Conservation (phyloP, 2,113 vertebrate species). For the Electrona antarctica region DNA sequence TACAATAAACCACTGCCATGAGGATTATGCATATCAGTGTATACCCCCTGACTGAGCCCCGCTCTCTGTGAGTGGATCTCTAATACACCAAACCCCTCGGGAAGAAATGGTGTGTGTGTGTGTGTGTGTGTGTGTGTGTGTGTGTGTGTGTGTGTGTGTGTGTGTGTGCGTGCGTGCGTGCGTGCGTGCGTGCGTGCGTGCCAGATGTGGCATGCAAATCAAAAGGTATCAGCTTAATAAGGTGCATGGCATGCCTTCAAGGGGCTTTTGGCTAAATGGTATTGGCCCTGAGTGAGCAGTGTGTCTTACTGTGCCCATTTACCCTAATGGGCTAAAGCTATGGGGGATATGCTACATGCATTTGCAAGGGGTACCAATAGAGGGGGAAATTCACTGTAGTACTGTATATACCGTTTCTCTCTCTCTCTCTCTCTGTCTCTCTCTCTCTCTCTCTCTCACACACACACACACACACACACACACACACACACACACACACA, state of each 20-base stretch:
- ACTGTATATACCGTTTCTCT: not conserved
- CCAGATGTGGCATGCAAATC: conserved; percentile 26
- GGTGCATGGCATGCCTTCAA: not conserved
- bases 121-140: conserved; percentile 28
- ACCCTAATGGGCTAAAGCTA: conserved; percentile 51
- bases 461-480: too few species aligned
- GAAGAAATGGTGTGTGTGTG: not conserved
- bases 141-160: too few species aligned
- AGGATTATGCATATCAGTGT: conserved; percentile 58
- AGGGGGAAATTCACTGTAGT: not conserved
- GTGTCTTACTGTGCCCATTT: conserved; percentile 44
- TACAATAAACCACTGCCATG: conserved; percentile 29
- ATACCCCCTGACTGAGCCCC: conserved; percentile 26
- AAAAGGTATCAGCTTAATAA: conserved; percentile 46
- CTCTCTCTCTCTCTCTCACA: not conserved
- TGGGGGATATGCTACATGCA: conserved; percentile 22
- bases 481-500: too few species aligned
- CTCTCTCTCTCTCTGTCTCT: too few species aligned
- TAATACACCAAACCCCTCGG: conserved; percentile 44
- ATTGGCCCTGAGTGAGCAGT: conserved; percentile 36
- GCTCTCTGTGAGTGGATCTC: conserved; percentile 1
- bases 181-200: conserved; percentile 30
- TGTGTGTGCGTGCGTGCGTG: conserved; percentile 19
- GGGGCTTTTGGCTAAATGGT: conserved; percentile 28
- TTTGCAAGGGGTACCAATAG: conserved; percentile 33